Evolutionary conservation across 2,888 invertebrate species (phyloP).

Genomic region (Tillus elongatus): DNA sequence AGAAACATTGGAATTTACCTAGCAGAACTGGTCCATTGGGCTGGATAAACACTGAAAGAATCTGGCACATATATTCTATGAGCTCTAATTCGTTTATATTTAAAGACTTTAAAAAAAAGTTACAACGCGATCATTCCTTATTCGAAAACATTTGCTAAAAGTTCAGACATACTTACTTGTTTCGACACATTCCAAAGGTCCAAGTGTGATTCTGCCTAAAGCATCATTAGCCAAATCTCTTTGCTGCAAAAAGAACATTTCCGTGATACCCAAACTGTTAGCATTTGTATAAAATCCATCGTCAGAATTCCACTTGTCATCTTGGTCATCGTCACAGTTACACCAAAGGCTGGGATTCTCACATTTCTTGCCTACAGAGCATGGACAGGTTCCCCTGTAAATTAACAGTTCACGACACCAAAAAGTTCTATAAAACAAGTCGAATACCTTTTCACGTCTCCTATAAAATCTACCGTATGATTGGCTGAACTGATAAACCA

Average conservation of each 20-base stretch:
- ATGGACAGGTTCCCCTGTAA: constrained; percentile 62
- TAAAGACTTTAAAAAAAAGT: no score
- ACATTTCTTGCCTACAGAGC: constrained; percentile 72
- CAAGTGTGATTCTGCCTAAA: constrained; percentile 78
- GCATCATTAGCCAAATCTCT: constrained; percentile 73
- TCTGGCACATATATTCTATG: no score
- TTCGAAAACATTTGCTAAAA: no score
- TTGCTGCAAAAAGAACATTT: constrained; percentile 85
- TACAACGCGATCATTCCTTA: no score
- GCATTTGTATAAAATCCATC: constrained; percentile 76
- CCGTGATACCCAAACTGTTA: constrained; percentile 77
- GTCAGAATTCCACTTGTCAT: constrained; percentile 81
- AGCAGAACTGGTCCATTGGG: no score
- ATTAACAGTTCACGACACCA: neutral
- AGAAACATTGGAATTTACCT: no score
- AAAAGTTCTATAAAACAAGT: neutral
- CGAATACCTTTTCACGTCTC: constrained; percentile 65
- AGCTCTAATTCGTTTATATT: no score
- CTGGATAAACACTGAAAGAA: no score
- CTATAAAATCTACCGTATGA: constrained; percentile 69
- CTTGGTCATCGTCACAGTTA: constrained; percentile 81
- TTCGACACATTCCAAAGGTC: constrained; percentile 88
- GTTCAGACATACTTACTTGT: constrained; percentile 88
- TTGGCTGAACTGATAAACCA: constrained; percentile 81
- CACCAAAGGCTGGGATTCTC: constrained; percentile 74